Percentiles rank a stretch among this genome's conserved stretches.
Conservation (phyloP, 2,113 vertebrate genomes). For the Siphamia tubifer region DNA sequence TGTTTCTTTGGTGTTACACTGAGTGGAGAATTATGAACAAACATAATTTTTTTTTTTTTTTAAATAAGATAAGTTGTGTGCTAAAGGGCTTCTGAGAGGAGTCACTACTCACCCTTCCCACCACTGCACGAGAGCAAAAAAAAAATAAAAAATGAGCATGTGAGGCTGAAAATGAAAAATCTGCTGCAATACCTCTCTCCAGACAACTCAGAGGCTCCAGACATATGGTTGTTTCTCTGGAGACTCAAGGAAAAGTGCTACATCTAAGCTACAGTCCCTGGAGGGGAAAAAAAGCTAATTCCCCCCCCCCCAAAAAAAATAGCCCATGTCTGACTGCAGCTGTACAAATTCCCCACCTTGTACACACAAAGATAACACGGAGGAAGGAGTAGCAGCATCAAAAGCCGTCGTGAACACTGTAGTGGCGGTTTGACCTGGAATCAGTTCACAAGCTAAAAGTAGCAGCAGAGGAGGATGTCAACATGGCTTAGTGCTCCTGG, state of each 20-base stretch:
- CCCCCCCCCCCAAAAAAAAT: conserved; percentile 13
- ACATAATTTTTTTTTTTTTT: not conserved
- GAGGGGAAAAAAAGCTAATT: conserved; percentile 43
- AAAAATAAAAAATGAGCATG: too few relatives aligned
- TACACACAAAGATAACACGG: not conserved
- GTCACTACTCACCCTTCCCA: conserved; percentile 11
- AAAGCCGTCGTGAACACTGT: not conserved
- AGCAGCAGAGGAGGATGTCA: conserved; percentile 51
- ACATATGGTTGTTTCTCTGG: conserved; percentile 55
- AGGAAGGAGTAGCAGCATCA: conserved; percentile 12
- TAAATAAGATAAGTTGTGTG: not conserved
- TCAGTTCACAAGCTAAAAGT: conserved; percentile 52
- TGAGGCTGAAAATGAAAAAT: conserved; percentile 47
- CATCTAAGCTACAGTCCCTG: conserved; percentile 44
- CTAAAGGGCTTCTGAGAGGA: conserved; percentile 1
- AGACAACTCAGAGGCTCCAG: conserved; percentile 43
- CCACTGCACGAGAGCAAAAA: conserved; percentile 2
- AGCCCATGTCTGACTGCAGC: conserved; percentile 16
- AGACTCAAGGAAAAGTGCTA: conserved; percentile 23
- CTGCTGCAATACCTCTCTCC: conserved; percentile 23
- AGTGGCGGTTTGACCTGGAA: conserved; percentile 57
- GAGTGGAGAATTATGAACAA: not conserved
- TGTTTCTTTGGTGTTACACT: not conserved
- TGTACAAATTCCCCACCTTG: conserved; percentile 27
- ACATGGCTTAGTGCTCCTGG: conserved; percentile 53